A percentile compares a stretch with the other conserved stretches of the same genome.
Evolutionary conservation across 1,140 invertebrate genomes (phyloP).

Genomic region (Caenorhabditis brenneri): DNA sequence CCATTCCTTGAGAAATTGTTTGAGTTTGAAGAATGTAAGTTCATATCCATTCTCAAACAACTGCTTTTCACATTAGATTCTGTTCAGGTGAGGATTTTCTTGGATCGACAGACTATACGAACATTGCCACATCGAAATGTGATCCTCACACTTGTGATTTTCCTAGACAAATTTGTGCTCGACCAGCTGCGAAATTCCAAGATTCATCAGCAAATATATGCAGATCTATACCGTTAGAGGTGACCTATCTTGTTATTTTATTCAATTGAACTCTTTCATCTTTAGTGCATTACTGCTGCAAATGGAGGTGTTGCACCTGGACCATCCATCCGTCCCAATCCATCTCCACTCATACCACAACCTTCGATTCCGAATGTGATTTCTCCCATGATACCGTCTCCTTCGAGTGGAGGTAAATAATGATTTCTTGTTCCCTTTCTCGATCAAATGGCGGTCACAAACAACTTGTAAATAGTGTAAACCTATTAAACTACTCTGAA

Average conservation of each 20-base stretch:
- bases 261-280: background rate
- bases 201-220: constrained; percentile 66
- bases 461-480: background rate
- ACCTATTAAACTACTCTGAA: constrained; percentile 26
- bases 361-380: constrained; percentile 45
- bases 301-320: constrained; percentile 64
- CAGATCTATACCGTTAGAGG: constrained; percentile 58
- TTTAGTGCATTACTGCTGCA: constrained; percentile 69
- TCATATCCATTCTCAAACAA: background rate
- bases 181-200: constrained; percentile 56
- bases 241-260: constrained; percentile 17
- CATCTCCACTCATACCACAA: constrained; percentile 48
- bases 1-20: constrained; percentile 66
- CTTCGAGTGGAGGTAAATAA: background rate
- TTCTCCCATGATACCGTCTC: background rate
- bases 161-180: constrained; percentile 66
- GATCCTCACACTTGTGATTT: constrained; percentile 66
- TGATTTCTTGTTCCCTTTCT: constrained; percentile 22
- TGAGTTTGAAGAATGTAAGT: constrained; percentile 67
- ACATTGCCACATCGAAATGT: constrained; percentile 64
- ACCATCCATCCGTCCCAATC: background rate
- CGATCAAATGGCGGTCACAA: constrained; percentile 5
- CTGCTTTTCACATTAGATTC: background rate
- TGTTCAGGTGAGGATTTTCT: constrained; percentile 68
- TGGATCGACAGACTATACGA: constrained; percentile 58